Percentiles rank a stretch among this genome's conserved stretches.
phyloP scores from a whole-genome alignment of 2,888 invertebrate species.

The Ophion ellenae region DNA sequence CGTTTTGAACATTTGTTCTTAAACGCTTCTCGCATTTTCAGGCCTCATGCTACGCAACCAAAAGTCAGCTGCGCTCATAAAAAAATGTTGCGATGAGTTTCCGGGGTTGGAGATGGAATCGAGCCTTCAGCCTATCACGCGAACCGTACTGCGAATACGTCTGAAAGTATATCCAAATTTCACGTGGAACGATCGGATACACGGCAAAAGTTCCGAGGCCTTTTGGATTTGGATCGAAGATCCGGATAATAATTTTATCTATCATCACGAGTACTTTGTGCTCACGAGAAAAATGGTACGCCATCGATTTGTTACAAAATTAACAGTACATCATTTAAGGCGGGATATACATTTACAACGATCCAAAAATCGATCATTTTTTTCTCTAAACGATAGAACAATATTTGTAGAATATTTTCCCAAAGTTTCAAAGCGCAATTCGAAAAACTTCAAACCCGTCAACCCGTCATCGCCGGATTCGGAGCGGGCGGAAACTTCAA shows the following conservation, averaged over 20 bases:
- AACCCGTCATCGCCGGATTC: too few relatives aligned
- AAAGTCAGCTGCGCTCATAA: slow-evolving; percentile 90
- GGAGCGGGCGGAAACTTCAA: too few relatives aligned
- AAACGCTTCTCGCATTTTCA: slow-evolving; percentile 71
- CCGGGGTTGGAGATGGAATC: slow-evolving; percentile 94
- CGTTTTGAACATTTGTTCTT: neutral
- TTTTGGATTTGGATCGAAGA: slow-evolving; percentile 99
- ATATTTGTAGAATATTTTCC: too few relatives aligned
- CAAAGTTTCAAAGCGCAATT: too few relatives aligned
- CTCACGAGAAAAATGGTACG: slow-evolving; percentile 91
- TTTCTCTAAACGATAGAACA: too few relatives aligned
- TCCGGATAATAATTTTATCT: slow-evolving; percentile 96
- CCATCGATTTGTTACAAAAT: neutral
- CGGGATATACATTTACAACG: too few relatives aligned
- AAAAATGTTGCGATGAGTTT: slow-evolving; percentile 93
- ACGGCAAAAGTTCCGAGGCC: slow-evolving; percentile 94
- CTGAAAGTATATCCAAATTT: slow-evolving; percentile 90
- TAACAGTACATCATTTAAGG: neutral
- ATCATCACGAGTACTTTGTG: slow-evolving; percentile 97
- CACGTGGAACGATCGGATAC: slow-evolving; percentile 95
- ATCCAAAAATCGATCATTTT: too few relatives aligned
- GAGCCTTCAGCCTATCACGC: slow-evolving; percentile 96
- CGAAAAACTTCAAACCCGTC: too few relatives aligned
- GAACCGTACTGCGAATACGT: slow-evolving; percentile 93
- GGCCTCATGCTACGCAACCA: slow-evolving; percentile 91